Base-by-base conservation (phyloP, 1,140 invertebrate genomes). In the Pseudoatta argentina region DNA sequence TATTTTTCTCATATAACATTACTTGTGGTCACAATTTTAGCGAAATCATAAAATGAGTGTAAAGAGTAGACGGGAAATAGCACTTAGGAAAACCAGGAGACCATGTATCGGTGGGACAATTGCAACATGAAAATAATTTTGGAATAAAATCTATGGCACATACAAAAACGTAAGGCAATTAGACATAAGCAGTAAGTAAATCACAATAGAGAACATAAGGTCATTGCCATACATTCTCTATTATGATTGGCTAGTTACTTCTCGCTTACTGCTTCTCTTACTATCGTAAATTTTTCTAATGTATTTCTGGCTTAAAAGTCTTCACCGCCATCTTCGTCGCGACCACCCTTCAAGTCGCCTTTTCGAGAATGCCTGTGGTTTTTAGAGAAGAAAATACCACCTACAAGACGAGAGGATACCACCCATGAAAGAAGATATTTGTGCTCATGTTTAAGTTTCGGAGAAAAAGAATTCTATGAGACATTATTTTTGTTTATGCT, bases 291-390 rank as follows among this genome's bases (percentile, higher is more conserved):
- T 44, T 44, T 44, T 10, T 44, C 39, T 44, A 44, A 39, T 10
- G 8, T 44, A 1, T 44, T 44, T 44, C 39, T 44, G 2, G 2
- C 2, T 12, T 44, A 44, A 44, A 44, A 44, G 10, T 44, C 8
- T 44, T 44, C 8, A 69, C 53, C 7, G 44, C 3, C 48, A 27
- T 30, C 30, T 24, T 79, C 48, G 21, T 79, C 5, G 21, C 24
- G 77, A 39, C 77, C 77, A 69, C 30, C 48, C n/a, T 55, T 79
- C 27, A 48, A 0, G 63, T 39, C 21, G 64, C 3, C 30, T 67
- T 71, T 79, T 79, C 21, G 48, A 24, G 18, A 4, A 67, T 34
- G 30, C 8, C 55, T 24, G 4, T 30, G 48, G 27, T 69, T 7
- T 55, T 18, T 27, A n/a, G 12, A 66, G 39, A 79, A n/a, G 10